Base-by-base conservation (phyloP, 37 sponge, comb jelly and placozoan species). In the Oopsacas minuta region DNA sequence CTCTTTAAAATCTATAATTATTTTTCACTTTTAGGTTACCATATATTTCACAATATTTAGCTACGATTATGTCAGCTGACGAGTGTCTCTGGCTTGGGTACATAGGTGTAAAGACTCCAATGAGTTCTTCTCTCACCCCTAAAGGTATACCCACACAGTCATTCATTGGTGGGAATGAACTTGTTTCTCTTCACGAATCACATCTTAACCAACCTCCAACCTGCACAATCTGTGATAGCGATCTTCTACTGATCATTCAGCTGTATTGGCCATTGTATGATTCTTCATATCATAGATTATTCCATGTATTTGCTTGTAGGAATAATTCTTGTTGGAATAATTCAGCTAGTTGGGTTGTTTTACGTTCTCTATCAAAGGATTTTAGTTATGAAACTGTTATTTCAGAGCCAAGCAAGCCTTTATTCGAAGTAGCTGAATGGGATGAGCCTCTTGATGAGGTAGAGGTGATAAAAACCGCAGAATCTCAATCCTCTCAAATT, bases 1-100 rank as follows among this genome's bases (percentile, higher is more conserved):
- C 51, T 46, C 17, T 17, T 46, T 17, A 46, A 22, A 12, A 46
- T 17, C 17, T 46, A 17, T 22, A 46, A 22, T 46, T 46, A 17
- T 46, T 46, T 17, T 46, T 22, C 12, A 46, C 17, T 46, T 46
- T 17, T 46, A 46, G 17, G 17, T 46, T 46, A 22, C 12, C 12
- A 22, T 46, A 22, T 17, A 46, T 46, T 46, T 17, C 17, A 22
- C 51, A 17, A 22, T 46, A 46, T 46, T 46, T 46, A 46, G 51
- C 17, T 46, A 46, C 17, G 12, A 22, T 17, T 22, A 61, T 61
- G 75, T 25, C 20, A 5, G 32, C 75, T 3, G 75, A 61, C 75
- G 75, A 61, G 28, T 61, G 75, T 61, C 75, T 61, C 75, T 61
- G 75, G 75, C 20, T 61, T n/a, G 75, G 75, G 5, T 61, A 61